Percentiles rank a stretch among this genome's conserved stretches.
phyloP scores from a whole-genome alignment of 2,797 vertebrate species.

The Micrastur ruficollis region DNA sequence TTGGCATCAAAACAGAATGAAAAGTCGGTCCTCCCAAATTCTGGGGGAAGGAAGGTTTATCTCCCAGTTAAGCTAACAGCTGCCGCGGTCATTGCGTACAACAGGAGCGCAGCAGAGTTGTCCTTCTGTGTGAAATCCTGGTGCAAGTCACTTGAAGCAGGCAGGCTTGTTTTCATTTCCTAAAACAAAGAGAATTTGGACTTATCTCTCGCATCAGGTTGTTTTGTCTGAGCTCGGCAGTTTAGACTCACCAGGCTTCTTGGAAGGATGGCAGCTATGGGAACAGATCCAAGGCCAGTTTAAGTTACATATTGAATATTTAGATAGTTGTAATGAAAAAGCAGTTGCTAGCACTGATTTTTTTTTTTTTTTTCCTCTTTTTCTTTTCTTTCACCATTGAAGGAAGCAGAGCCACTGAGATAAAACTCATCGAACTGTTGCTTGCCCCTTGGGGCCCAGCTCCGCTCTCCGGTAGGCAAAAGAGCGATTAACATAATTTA shows the following conservation, averaged over 20 bases:
- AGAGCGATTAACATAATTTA: background rate
- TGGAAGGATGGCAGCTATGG: fast-evolving
- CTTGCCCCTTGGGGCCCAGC: background rate
- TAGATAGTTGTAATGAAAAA: background rate
- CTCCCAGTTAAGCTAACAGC: fast-evolving
- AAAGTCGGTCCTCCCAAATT: background rate
- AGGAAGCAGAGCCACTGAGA: background rate
- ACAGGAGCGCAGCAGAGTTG: background rate
- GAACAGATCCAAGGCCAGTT: background rate
- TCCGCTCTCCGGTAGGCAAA: background rate
- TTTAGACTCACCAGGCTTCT: background rate
- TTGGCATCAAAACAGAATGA: background rate
- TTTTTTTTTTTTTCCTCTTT: background rate
- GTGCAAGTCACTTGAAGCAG: background rate
- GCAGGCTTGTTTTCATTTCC: background rate
- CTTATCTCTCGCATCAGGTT: background rate
- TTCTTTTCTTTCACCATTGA: background rate
- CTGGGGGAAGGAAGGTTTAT: background rate
- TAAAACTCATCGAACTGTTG: background rate
- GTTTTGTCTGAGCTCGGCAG: background rate
- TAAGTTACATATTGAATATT: background rate
- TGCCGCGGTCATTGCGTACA: fast-evolving
- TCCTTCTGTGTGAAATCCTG: background rate
- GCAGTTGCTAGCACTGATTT: background rate
- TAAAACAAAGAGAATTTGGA: background rate